Evolutionary conservation across 2,888 invertebrate species (phyloP), one percentile per base, ranked within the genome.

Genomic region (Neocrepidodera transversa): DNA sequence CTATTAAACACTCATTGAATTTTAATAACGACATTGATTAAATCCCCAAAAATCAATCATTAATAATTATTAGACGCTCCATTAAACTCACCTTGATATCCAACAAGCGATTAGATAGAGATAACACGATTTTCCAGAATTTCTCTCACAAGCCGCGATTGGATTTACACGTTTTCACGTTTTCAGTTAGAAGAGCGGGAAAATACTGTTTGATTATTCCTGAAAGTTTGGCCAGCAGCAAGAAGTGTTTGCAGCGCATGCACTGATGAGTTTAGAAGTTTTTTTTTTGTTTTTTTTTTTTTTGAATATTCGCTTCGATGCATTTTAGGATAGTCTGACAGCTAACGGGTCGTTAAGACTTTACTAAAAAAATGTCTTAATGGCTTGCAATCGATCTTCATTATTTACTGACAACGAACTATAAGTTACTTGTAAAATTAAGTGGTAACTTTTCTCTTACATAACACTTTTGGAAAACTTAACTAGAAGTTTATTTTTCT

Each of bases 51-150:
- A 28, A 32, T 32, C 32, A 11, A 32, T 32, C 32, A n/a, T 2
- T 32, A 32, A 32, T 13, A 23, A 13, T 4, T 10, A 32, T 13
- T 32, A 16, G 7, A 32, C 11, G 20, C 17, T 48, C 30, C 32
- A 48, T 48, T 32, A 48, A n/a, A 32, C 48, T 48, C 18, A 48
- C 48, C 48, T n/a, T n/a, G 48, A 32, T 48, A 30, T 48, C 47
- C 28, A 16, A 30, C 0, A 7, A 17, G 11, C n/a, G 48, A 48
- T 48, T 48, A 48, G 48, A 48, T 48, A 48, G 32, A 10, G 16
- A 11, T 7, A 48, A 30, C 48, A 48, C 32, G 48, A n/a, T n/a
- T n/a, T n/a, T n/a, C n/a, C n/a, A n/a, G n/a, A n/a, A n/a, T n/a
- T n/a, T n/a, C n/a, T n/a, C n/a, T n/a, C n/a, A n/a, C n/a, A n/a